Conservation (phyloP, 1,140 invertebrate genomes). For the Aphidius ervi region DNA sequence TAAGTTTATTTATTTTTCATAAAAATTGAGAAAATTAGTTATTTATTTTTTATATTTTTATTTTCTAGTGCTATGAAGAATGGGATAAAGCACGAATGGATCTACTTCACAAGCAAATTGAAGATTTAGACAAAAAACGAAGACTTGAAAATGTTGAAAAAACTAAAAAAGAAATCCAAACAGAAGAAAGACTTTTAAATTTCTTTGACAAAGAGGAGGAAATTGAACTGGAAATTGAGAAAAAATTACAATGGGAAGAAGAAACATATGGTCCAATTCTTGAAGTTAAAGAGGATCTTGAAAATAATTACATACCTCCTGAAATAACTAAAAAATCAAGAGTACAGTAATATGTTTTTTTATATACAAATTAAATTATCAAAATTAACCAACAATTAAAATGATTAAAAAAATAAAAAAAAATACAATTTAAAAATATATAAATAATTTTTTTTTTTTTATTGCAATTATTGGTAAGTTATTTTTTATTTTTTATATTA, state of each 20-base stretch:
- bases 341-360: too few relatives aligned
- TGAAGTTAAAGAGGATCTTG: constrained; percentile 28
- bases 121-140: constrained; percentile 53
- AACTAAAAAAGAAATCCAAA: constrained; percentile 57
- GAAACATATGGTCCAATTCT: constrained; percentile 23
- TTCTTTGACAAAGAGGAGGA: constrained; percentile 75
- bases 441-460: too few relatives aligned
- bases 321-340: constrained; percentile 38
- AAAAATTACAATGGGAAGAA: constrained; percentile 47
- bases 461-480: too few relatives aligned
- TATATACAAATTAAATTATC: too few relatives aligned
- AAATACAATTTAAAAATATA: too few relatives aligned
- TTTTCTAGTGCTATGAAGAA: constrained; percentile 53
- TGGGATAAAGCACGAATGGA: constrained; percentile 59
- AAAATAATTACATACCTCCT: constrained; percentile 67
- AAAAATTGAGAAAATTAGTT: too few relatives aligned
- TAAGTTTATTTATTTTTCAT: constrained; percentile 32
- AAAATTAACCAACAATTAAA: too few relatives aligned
- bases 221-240: constrained; percentile 68
- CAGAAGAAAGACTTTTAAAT: constrained; percentile 66
- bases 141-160: constrained; percentile 58
- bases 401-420: too few relatives aligned
- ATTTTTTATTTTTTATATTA: too few relatives aligned
- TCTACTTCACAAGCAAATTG: constrained; percentile 58
- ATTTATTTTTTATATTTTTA: constrained; percentile 2